These are phyloP conservation scores for Umimayanthus kanabou DNA, from an alignment of 92 coral and sea anemone species.

Conservation along the genomic window DNA sequence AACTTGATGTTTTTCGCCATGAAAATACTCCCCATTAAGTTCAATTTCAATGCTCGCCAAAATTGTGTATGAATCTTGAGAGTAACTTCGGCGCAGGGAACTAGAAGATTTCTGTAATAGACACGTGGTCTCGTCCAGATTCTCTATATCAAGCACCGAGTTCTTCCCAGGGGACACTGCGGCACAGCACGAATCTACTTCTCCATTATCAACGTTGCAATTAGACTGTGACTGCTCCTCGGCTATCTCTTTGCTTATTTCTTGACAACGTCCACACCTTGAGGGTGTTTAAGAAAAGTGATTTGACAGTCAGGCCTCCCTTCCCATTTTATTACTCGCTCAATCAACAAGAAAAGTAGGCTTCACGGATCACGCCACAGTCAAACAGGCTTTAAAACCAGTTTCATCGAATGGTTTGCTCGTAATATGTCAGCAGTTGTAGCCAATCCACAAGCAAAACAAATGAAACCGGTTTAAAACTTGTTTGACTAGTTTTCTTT, in stretches of 20 bases:
- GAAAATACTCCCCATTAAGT: conserved; percentile 62
- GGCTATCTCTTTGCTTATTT: conserved; percentile 28
- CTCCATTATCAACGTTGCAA: not conserved
- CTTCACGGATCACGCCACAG: too few relatives aligned
- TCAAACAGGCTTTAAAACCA: too few relatives aligned
- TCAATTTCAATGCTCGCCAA: conserved; percentile 49
- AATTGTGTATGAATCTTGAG: conserved; percentile 19
- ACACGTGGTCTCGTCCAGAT: conserved; percentile 21
- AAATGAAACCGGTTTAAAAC: too few relatives aligned
- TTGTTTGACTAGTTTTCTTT: too few relatives aligned
- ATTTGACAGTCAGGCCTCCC: too few relatives aligned
- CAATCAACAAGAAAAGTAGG: too few relatives aligned
- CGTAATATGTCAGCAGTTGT: too few relatives aligned
- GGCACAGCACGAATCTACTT: not conserved
- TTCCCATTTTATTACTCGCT: too few relatives aligned
- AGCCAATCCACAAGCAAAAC: too few relatives aligned
- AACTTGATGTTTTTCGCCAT: conserved; percentile 84
- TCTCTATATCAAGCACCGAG: conserved; percentile 33
- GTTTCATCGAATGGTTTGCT: too few relatives aligned
- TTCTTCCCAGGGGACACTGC: not conserved
- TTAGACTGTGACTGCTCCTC: not conserved
- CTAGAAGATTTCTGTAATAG: conserved; percentile 19
- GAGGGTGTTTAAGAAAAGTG: not conserved
- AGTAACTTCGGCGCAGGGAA: conserved; percentile 12
- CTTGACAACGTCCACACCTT: conserved; percentile 46